Conservation (phyloP, 2,113 vertebrate genomes). For the Genyomyrus donnyi region DNA sequence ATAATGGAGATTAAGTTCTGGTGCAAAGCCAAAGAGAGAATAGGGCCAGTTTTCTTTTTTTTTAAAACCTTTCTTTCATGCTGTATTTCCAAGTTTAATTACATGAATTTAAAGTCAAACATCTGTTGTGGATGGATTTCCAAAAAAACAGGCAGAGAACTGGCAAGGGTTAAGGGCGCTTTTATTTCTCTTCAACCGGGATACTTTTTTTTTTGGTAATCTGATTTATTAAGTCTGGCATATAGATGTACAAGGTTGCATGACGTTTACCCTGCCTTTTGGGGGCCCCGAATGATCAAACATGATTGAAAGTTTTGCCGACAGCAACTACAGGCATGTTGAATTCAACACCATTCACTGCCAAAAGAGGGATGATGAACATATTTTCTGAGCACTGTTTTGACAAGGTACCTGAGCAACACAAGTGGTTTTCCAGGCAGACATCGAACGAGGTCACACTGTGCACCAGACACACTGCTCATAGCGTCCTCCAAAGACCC, state of each 20-base stretch:
- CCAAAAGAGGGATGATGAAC: neutral
- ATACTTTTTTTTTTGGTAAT: neutral
- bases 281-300: neutral
- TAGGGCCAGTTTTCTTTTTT: neutral
- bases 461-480: neutral
- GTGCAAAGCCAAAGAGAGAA: neutral
- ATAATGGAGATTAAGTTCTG: neutral
- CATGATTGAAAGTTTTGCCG: neutral
- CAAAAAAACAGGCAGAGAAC: neutral
- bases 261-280: constrained; percentile 3
- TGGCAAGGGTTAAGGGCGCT: neutral
- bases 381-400: neutral
- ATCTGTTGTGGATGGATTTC: neutral
- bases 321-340: neutral
- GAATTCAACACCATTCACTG: neutral
- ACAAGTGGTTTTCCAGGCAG: neutral
- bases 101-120: neutral
- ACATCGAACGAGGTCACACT: neutral
- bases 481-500: neutral
- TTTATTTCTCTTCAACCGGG: neutral
- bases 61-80: neutral
- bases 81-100: neutral
- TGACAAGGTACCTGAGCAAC: neutral
- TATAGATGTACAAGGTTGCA: neutral
- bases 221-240: constrained; percentile 1